Percentiles rank a stretch among this genome's conserved stretches.
These are phyloP conservation scores for Hypomesus transpacificus DNA, from an alignment of 2,113 vertebrate genomes.

Conservation along the genomic window DNA sequence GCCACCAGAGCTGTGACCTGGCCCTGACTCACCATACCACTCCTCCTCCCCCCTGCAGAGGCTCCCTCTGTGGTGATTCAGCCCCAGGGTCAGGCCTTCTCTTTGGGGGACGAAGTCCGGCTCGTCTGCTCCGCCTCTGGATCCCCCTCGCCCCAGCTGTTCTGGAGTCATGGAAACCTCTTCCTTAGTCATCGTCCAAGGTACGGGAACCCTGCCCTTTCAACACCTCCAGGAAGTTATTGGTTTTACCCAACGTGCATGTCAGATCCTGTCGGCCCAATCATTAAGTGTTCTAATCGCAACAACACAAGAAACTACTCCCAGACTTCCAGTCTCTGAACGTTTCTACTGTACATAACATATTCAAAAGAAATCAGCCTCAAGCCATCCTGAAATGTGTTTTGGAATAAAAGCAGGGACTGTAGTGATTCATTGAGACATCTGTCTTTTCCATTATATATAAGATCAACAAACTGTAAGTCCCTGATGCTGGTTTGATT, in stretches of 20 bases:
- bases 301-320: not conserved
- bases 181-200: constrained; percentile 66
- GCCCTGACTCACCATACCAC: constrained; percentile 32
- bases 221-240: constrained; percentile 52
- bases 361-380: constrained; percentile 28
- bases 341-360: constrained; percentile 14
- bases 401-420: constrained; percentile 8
- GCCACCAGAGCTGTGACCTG: constrained; percentile 12
- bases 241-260: not conserved
- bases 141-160: constrained; percentile 70
- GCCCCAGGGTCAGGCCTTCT: constrained; percentile 69
- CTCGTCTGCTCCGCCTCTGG: constrained; percentile 80
- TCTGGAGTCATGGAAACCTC: constrained; percentile 80
- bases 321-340: constrained; percentile 22
- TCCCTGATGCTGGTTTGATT: constrained; percentile 28
- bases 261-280: constrained; percentile 50
- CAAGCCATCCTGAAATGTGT: constrained; percentile 16
- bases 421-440: constrained; percentile 29
- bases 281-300: constrained; percentile 22
- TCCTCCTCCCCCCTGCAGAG: constrained; percentile 62
- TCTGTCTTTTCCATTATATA: constrained; percentile 45
- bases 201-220: constrained; percentile 61
- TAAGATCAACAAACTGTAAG: constrained; percentile 25
- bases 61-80: constrained; percentile 76
- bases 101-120: constrained; percentile 75